phyloP scores from a whole-genome alignment of 2,888 invertebrate genomes.

The Pristionchus mayeri region DNA sequence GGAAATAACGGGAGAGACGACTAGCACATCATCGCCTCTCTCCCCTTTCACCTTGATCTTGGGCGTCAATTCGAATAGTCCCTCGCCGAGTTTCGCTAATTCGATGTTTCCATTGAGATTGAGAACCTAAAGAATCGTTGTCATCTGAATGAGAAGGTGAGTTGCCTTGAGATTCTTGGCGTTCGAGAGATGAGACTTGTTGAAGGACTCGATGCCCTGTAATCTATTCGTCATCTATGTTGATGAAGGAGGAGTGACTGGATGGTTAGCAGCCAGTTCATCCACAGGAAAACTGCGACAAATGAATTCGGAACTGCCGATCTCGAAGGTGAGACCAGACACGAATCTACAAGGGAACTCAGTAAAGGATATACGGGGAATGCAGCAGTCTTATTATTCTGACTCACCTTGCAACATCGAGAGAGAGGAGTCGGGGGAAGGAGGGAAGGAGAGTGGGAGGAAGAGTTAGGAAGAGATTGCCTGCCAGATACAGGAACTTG shows the following conservation, averaged over 20 bases:
- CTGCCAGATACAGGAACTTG: conserved; percentile 24
- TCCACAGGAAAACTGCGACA: not conserved
- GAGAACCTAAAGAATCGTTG: not conserved
- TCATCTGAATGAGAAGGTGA: not conserved
- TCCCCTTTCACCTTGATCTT: not conserved
- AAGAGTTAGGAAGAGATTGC: conserved; percentile 26
- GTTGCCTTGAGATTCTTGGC: conserved; percentile 20
- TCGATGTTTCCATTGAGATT: conserved; percentile 23
- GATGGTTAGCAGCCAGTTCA: not conserved
- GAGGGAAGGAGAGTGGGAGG: conserved; percentile 1
- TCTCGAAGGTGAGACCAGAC: not conserved
- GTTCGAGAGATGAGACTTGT: conserved; percentile 18
- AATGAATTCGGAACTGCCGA: not conserved
- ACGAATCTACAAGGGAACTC: not conserved
- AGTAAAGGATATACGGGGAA: too few relatives aligned
- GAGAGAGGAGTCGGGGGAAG: not conserved
- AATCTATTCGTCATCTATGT: not conserved
- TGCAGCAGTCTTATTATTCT: too few relatives aligned
- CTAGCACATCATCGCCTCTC: not conserved
- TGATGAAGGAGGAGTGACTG: not conserved
- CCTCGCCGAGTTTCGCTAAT: not conserved
- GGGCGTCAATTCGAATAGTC: conserved; percentile 24
- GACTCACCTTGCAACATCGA: not conserved
- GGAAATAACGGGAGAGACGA: too few relatives aligned
- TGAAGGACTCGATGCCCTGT: conserved; percentile 39